These are phyloP conservation scores for Miltochrista miniata DNA, from an alignment of 2,888 invertebrate species.

Conservation along the genomic window DNA sequence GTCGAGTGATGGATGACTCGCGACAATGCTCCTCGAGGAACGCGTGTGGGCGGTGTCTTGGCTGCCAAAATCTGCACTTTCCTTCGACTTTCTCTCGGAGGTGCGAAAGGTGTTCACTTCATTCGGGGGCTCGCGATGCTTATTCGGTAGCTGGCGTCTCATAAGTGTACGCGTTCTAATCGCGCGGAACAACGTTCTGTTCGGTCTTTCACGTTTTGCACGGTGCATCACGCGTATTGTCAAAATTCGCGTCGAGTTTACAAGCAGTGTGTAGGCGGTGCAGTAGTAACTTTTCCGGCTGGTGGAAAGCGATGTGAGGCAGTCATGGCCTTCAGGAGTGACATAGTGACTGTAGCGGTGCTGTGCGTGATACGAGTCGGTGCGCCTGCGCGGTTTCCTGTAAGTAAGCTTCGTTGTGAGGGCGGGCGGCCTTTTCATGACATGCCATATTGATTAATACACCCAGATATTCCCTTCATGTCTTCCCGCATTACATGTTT, in stretches of 20 bases:
- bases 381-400: constrained; percentile 79
- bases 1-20: constrained; percentile 75
- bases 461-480: constrained; percentile 4
- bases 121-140: constrained; percentile 76
- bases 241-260: constrained; percentile 75
- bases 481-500: constrained; percentile 6
- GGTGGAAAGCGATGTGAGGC: constrained; percentile 66
- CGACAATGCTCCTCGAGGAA: constrained; percentile 76
- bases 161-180: constrained; percentile 80
- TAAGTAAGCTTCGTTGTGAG: constrained; percentile 62
- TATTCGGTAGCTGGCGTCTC: constrained; percentile 79
- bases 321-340: constrained; percentile 60
- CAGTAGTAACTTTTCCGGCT: constrained; percentile 42
- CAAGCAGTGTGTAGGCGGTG: constrained; percentile 55
- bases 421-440: constrained; percentile 62
- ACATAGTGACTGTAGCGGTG: constrained; percentile 62
- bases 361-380: constrained; percentile 68
- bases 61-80: constrained; percentile 82
- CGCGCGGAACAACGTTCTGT: constrained; percentile 53
- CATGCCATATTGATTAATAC: constrained; percentile 31
- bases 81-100: constrained; percentile 83
- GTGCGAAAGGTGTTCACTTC: constrained; percentile 80
- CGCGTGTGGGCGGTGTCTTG: constrained; percentile 77
- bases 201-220: constrained; percentile 40
- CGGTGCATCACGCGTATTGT: constrained; percentile 61